A percentile compares a stretch with the other conserved stretches of the same genome.
phyloP scores from a whole-genome alignment of 2,113 vertebrate genomes.

The Neolamprologus ventralis region DNA sequence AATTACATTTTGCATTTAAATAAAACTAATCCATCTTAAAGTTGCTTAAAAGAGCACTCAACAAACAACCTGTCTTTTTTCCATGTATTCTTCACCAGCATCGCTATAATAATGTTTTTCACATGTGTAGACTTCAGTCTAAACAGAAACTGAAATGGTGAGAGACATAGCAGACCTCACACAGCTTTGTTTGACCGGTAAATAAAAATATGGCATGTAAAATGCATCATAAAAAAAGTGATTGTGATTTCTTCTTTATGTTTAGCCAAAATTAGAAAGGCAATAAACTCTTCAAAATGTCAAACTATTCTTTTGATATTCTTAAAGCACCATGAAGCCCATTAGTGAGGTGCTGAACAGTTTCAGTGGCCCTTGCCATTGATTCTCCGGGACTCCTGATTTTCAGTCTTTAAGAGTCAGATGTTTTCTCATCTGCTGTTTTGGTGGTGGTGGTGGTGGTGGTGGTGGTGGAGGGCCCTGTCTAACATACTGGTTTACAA shows the following conservation, averaged over 20 bases:
- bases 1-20: not conserved
- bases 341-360: not conserved
- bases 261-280: not conserved
- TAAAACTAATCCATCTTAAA: not conserved
- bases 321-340: not conserved
- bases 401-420: not conserved
- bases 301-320: not conserved
- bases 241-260: not conserved
- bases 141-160: not conserved
- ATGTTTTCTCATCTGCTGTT: not conserved
- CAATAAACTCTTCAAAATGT: not conserved
- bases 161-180: not conserved
- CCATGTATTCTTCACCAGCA: not conserved
- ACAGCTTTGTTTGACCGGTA: not conserved
- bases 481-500: not conserved
- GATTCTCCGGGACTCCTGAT: not conserved
- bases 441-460: not conserved
- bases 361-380: not conserved
- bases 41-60: not conserved
- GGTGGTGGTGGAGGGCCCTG: not conserved
- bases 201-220: not conserved
- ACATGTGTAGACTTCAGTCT: not conserved
- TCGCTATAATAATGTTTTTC: not conserved
- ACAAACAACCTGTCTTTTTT: not conserved
- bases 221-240: not conserved